phyloP scores from a whole-genome alignment of 2,888 invertebrate species.

The Pristionchus entomophagus region DNA sequence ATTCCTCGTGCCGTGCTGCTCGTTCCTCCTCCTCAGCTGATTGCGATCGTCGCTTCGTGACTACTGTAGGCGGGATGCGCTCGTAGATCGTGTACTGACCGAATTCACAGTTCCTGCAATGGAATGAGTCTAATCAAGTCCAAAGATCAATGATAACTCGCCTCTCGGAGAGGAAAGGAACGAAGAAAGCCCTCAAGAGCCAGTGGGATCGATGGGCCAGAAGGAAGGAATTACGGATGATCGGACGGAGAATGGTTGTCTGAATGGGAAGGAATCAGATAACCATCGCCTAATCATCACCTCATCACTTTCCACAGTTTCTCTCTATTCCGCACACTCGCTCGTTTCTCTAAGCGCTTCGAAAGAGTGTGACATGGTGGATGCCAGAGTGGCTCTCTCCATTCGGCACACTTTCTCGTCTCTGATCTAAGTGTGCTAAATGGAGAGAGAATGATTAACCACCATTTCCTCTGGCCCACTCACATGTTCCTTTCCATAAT shows the following conservation, averaged over 20 bases:
- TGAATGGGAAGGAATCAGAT: constrained; percentile 17
- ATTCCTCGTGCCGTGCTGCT: not conserved
- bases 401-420: too few relatives aligned
- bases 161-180: constrained; percentile 73
- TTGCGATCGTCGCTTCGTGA: not conserved
- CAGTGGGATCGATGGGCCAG: constrained; percentile 75
- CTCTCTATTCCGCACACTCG: too few relatives aligned
- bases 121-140: not conserved
- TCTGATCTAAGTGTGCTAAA: too few relatives aligned
- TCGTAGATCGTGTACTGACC: constrained; percentile 58
- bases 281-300: not conserved
- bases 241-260: constrained; percentile 75
- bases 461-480: too few relatives aligned
- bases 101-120: constrained; percentile 49
- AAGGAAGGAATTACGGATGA: constrained; percentile 76
- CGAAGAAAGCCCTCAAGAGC: constrained; percentile 78
- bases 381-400: too few relatives aligned
- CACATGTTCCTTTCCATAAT: constrained; percentile 74
- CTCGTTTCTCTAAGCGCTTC: too few relatives aligned
- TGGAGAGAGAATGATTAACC: too few relatives aligned
- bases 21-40: not conserved
- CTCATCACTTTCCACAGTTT: not conserved
- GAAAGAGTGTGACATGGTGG: too few relatives aligned
- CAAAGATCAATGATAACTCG: not conserved
- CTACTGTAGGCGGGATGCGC: constrained; percentile 44